These are phyloP conservation scores for Megalops cyprinoides DNA, from an alignment of 2,797 vertebrate species.

Conservation along the genomic window DNA sequence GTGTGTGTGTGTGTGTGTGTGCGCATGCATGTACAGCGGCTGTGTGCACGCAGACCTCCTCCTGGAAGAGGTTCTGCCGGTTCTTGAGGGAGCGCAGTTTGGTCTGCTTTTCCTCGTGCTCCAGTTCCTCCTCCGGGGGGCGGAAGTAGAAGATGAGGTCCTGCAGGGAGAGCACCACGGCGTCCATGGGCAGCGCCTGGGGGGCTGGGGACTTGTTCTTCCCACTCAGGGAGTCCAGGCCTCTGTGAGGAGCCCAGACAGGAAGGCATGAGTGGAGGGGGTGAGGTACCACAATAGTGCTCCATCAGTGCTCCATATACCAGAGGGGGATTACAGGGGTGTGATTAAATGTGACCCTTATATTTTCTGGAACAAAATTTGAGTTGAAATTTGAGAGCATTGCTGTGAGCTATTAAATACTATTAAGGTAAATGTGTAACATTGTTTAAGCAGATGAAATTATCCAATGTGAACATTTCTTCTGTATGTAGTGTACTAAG, in stretches of 20 bases:
- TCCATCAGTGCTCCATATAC: background rate
- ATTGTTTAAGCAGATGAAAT: no score
- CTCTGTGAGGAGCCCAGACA: constrained; percentile 64
- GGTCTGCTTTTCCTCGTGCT: constrained; percentile 91
- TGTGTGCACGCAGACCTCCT: constrained; percentile 75
- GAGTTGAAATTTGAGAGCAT: no score
- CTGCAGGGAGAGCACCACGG: constrained; percentile 86
- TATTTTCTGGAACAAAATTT: no score
- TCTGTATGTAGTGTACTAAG: no score
- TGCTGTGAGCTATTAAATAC: no score
- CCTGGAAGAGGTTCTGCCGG: constrained; percentile 92
- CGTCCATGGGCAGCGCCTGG: constrained; percentile 80
- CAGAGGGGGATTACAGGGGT: no score
- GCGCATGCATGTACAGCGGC: no score
- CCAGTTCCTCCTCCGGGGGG: constrained; percentile 88
- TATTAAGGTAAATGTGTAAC: no score
- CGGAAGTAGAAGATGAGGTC: constrained; percentile 92
- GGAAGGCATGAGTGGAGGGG: background rate
- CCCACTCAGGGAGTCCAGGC: constrained; percentile 85
- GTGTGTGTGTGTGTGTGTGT: background rate
- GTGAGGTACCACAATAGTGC: background rate
- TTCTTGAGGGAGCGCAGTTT: constrained; percentile 91
- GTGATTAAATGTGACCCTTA: no score
- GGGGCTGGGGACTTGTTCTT: constrained; percentile 81
- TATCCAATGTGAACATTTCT: no score